Evolutionary conservation across 2,113 vertebrate species (phyloP), one percentile per base, ranked within the genome.

Genomic region (Oceanodroma tethys): DNA sequence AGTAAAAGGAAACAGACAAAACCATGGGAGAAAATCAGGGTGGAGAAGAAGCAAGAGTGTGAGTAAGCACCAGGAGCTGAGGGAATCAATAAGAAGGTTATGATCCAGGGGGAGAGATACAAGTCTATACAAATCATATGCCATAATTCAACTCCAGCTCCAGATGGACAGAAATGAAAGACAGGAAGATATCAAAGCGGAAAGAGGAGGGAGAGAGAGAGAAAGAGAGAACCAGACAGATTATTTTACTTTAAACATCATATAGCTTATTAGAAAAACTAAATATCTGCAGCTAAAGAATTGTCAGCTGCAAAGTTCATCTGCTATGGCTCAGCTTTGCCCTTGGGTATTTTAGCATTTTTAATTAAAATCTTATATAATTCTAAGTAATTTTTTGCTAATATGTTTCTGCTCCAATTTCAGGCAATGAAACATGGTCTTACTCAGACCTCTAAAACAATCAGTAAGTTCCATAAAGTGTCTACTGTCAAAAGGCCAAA

Each of bases 361-460:
- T 91, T 90, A 90, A 94, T 94, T 93, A 95, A 96, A 86, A 59
- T 78, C 47, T 97, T 91, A 95, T 60, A 63, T 68, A 97, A 65
- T 90, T 86, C 72, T 89, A 62, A 88, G 72, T 88, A 72, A 92
- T 56, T 75, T 94, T 94, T 76, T 87, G 30, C 63, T 97, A 95
- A 89, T 78, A 80, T 13, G 52, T 76, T 93, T 94, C 76, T 91
- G 68, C 58, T 93, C n/a, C 81, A 72, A 60, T 83, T 95, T 95
- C 53, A 91, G 56, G 72, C 89, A 88, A 58, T 76, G 82, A 81
- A 95, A 92, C 11, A 7, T 59, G 23, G 79, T 87, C 70, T 91
- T 86, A 90, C 58, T 92, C 26, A 91, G 81, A 21, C n/a, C 83
- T 91, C 71, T 95, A 53, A 92, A 96, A 88, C 71, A 94, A 93